Conservation (phyloP, 2,888 invertebrate genomes). For the Myopa tessellatipennis region DNA sequence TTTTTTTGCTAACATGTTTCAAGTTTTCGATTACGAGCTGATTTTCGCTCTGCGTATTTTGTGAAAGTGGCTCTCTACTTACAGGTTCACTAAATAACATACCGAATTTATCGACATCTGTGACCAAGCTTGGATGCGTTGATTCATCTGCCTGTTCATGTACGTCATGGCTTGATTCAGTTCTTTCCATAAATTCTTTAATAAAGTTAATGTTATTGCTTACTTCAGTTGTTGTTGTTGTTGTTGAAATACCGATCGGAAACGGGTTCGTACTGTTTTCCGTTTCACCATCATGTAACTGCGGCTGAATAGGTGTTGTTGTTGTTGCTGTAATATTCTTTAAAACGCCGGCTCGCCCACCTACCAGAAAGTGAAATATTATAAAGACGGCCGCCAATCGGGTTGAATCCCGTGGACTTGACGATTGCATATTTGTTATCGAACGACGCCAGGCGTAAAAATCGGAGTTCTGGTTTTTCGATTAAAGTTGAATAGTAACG, state of each 20-base stretch:
- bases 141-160: background rate
- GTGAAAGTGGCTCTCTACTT: background rate
- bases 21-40: no score
- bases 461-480: background rate
- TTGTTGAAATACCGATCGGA: conserved; percentile 1
- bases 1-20: no score
- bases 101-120: background rate
- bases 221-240: background rate
- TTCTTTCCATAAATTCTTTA: conserved; percentile 6
- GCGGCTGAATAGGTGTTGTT: background rate
- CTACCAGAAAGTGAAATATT: background rate
- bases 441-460: background rate
- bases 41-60: background rate
- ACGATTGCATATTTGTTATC: background rate
- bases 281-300: background rate
- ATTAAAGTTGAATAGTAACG: background rate
- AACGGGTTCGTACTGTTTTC: no score
- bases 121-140: background rate
- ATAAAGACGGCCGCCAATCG: background rate
- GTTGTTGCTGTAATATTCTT: conserved; percentile 38
- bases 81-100: background rate
- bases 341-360: conserved; percentile 40
- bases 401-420: background rate
- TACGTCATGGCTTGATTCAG: background rate
- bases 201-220: no score